Percentiles rank a stretch among this genome's conserved stretches.
Conservation (phyloP, 2,113 vertebrate genomes). For the Oryzias curvinotus region DNA sequence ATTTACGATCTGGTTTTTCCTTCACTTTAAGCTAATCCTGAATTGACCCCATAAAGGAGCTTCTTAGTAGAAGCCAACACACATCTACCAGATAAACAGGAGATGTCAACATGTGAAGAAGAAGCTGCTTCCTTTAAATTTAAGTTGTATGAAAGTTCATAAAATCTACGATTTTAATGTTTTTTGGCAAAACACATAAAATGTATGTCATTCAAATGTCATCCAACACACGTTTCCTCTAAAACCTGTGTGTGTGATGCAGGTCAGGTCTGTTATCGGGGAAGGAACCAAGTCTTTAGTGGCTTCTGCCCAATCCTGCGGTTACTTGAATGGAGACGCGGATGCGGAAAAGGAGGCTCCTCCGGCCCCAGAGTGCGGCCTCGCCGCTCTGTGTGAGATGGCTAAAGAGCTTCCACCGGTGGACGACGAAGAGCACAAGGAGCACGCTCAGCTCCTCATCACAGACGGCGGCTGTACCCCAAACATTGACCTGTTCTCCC, state of each 20-base stretch:
- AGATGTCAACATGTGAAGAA: no score
- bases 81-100: no score
- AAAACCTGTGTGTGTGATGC: slow-evolving; percentile 17
- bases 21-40: no score
- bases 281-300: slow-evolving; percentile 82
- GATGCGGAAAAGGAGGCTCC: slow-evolving; percentile 31
- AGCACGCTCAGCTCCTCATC: slow-evolving; percentile 51
- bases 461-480: slow-evolving; percentile 39
- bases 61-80: no score
- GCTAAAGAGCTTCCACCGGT: slow-evolving; percentile 81
- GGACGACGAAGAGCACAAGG: slow-evolving; percentile 55
- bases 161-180: no score
- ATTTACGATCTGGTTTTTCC: no score
- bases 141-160: no score
- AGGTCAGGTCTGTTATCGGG: slow-evolving; percentile 84
- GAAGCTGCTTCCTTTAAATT: no score
- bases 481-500: slow-evolving; percentile 81
- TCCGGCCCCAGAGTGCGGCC: slow-evolving; percentile 60
- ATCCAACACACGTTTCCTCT: no score
- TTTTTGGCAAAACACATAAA: no score
- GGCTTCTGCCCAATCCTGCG: slow-evolving; percentile 76
- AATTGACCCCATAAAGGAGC: no score
- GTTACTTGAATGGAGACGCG: slow-evolving; percentile 70
- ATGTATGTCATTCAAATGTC: no score
- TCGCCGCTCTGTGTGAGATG: slow-evolving; percentile 91